phyloP scores from a whole-genome alignment of 2,113 vertebrate genomes.

The Albula glossodonta region DNA sequence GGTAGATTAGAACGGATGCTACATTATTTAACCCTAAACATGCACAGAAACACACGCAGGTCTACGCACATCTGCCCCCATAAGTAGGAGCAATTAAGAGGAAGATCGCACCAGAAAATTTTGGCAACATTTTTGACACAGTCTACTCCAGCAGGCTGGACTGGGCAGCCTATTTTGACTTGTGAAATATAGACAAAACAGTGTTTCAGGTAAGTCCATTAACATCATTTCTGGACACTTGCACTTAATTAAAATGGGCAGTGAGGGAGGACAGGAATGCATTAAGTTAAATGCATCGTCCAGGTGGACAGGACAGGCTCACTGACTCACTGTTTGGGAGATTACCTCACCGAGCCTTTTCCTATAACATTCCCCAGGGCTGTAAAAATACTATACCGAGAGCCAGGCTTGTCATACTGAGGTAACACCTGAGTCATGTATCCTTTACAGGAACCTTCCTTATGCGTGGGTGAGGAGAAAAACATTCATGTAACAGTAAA shows the following conservation, averaged over 20 bases:
- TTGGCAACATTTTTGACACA: not conserved
- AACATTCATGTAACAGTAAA: too few species aligned
- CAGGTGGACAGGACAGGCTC: not conserved
- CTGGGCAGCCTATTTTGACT: not conserved
- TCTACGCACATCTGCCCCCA: too few species aligned
- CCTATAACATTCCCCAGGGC: not conserved
- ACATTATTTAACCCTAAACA: too few species aligned
- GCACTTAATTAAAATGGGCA: not conserved
- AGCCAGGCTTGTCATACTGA: not conserved
- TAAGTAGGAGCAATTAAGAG: too few species aligned
- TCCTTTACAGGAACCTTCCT: too few species aligned
- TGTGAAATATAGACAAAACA: not conserved
- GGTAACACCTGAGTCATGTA: not conserved
- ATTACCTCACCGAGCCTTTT: not conserved
- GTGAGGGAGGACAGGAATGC: not conserved
- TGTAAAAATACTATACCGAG: not conserved
- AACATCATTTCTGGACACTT: not conserved
- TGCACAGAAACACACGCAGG: too few species aligned
- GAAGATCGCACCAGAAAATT: too few species aligned
- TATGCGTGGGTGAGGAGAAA: too few species aligned
- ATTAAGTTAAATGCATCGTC: not conserved
- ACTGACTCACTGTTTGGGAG: not conserved
- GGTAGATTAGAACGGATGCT: not conserved
- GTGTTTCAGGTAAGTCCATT: not conserved
- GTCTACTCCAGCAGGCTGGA: too few species aligned